Evolutionary conservation across 2,113 vertebrate genomes (phyloP), one percentile per base, ranked within the genome.

Genomic region (Ammodytes dubius): DNA sequence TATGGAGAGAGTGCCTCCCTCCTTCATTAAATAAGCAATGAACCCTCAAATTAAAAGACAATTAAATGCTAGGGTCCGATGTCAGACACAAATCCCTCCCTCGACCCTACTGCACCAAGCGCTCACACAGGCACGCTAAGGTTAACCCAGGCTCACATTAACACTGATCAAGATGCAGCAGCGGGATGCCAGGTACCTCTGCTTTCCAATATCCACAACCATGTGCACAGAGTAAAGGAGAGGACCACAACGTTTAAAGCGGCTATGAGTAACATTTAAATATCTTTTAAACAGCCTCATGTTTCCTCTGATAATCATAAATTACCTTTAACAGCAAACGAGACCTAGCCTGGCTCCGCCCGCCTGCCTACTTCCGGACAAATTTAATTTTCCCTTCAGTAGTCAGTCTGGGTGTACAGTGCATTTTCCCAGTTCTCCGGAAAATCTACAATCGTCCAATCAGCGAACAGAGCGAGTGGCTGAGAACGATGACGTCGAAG

Each of bases 131-230:
- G 82, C 86, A 84, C 75, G 89, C 68, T 53, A 74, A 93, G 93
- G 95, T 96, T 95, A 96, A 94, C 87, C 85, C 85, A 74, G 87
- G 93, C 91, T 94, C 94, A 95, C 87, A 88, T 50, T 90, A 83
- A 72, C 92, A 96, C 96, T 93, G 95, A 97, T 96, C 94, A 89
- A 72, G 85, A 65, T 47, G 81, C 89, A 60, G 59, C 66, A 82
- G 85, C 86, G 88, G 79, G 64, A 76, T 69, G 71, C 68, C 49
- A 56, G 70, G 45, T 27, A 27, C 57, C 81, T 81, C 88, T 37
- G 81, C 77, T 74, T 81, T 93, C 89, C 93, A 91, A 90, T 74
- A 76, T 70, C 42, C 77, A 81, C 91, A 88, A 72, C 68, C 83
- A 90, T 75, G 90, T 71, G 74, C 94, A 89, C 56, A 70, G 95